A percentile compares a stretch with the other conserved stretches of the same genome.
Evolutionary conservation across 2,113 vertebrate species (phyloP).

Genomic region (Chrysochloris asiatica): DNA sequence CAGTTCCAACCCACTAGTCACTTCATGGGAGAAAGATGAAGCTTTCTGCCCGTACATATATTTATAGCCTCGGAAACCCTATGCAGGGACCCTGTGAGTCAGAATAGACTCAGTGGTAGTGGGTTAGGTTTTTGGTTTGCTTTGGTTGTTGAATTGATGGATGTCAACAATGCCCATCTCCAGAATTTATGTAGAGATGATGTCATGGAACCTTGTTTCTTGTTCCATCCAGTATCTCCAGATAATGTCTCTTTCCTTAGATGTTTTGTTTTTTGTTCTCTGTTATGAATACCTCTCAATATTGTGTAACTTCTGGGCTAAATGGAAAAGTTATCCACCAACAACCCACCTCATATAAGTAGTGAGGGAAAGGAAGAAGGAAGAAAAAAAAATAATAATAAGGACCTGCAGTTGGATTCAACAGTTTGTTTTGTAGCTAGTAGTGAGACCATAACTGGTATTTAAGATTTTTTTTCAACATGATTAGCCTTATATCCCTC

Average conservation of each 20-base stretch:
- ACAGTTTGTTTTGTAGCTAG: neutral
- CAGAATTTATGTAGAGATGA: neutral
- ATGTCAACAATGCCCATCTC: neutral
- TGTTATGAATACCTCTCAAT: neutral
- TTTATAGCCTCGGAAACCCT: no score
- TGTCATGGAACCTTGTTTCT: neutral
- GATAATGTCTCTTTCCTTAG: neutral
- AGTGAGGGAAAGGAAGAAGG: neutral
- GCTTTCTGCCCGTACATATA: no score
- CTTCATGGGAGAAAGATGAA: no score
- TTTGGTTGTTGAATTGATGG: neutral
- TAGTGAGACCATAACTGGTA: neutral
- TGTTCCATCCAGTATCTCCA: neutral
- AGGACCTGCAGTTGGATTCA: neutral
- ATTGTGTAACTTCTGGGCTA: neutral
- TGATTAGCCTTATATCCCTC: neutral
- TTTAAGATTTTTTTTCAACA: neutral
- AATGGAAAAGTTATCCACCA: neutral
- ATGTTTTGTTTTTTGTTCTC: neutral
- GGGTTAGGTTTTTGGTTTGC: no score
- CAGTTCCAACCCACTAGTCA: no score
- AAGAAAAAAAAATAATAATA: neutral
- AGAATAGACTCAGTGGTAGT: no score
- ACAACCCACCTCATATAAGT: neutral
- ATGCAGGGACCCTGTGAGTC: no score